phyloP scores from a whole-genome alignment of 2,797 vertebrate genomes.

The Alcedo quadribrachys region DNA sequence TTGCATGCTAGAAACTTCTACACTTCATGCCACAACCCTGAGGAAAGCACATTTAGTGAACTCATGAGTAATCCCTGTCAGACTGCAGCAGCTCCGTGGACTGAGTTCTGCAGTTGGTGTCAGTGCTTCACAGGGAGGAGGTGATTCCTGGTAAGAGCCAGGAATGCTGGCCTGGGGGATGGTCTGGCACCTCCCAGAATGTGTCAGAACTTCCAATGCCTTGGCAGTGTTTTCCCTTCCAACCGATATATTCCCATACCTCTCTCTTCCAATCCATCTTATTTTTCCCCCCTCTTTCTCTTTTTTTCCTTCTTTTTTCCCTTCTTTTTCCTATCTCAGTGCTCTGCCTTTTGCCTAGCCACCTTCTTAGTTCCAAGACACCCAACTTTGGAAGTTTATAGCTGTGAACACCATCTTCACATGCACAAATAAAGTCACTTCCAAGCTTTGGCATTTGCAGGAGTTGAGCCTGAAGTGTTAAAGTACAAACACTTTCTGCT shows the following conservation, averaged over 20 bases:
- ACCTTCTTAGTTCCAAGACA: slow-evolving; percentile 7
- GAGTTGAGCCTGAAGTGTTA: slow-evolving; percentile 69
- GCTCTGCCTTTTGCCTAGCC: neutral
- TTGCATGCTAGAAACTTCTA: neutral
- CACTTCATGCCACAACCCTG: neutral
- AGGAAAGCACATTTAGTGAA: neutral
- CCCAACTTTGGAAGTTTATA: neutral
- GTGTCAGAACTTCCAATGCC: neutral
- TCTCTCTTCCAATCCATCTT: neutral
- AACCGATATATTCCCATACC: neutral
- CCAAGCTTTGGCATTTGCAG: slow-evolving; percentile 47
- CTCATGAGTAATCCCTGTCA: neutral
- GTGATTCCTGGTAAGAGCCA: neutral
- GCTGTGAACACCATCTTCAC: slow-evolving; percentile 35
- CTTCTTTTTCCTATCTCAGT: neutral
- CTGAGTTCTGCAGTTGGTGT: neutral
- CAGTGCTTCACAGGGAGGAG: neutral
- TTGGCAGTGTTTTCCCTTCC: neutral
- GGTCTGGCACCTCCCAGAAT: neutral
- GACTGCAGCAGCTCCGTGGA: neutral
- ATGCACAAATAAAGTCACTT: slow-evolving; percentile 54
- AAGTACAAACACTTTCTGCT: slow-evolving; percentile 67
- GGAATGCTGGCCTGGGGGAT: neutral
- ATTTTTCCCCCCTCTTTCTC: neutral
- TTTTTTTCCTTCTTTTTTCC: neutral